A percentile compares a stretch with the other conserved stretches of the same genome.
Conservation (phyloP, 2,113 vertebrate genomes). For the Syrmaticus mikado region DNA sequence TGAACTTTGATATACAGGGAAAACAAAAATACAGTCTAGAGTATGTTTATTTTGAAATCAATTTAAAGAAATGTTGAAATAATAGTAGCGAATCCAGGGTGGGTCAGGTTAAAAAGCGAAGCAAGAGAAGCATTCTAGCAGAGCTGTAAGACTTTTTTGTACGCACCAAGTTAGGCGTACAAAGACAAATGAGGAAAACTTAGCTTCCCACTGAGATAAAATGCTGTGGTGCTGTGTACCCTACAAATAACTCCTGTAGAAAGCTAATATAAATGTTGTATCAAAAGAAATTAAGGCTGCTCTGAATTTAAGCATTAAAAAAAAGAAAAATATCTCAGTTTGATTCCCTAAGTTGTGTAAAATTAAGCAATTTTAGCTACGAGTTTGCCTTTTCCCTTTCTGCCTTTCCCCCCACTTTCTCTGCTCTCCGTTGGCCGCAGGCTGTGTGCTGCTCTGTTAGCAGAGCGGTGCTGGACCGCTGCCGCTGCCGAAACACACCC, state of each 20-base stretch:
- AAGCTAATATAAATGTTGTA: background rate
- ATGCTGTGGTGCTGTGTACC: background rate
- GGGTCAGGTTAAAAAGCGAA: constrained; percentile 3
- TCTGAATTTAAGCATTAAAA: background rate
- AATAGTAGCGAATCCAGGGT: background rate
- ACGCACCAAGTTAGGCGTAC: background rate
- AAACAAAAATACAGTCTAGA: background rate
- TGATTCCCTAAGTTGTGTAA: background rate
- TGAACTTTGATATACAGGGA: background rate
- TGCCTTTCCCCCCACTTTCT: fast-evolving
- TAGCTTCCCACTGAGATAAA: background rate
- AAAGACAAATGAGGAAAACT: constrained; percentile 26
- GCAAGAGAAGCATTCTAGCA: background rate
- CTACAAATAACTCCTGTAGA: background rate
- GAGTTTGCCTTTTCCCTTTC: background rate
- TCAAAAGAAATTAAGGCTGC: background rate
- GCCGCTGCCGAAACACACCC: background rate
- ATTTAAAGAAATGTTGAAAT: background rate
- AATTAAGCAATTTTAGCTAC: background rate
- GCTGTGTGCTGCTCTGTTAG: background rate
- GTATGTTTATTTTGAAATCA: background rate
- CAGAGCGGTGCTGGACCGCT: background rate
- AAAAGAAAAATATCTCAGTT: background rate
- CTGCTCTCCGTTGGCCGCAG: background rate
- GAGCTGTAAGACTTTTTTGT: background rate